phyloP scores from a whole-genome alignment of 2,888 invertebrate species.

The Agrochola circellaris region DNA sequence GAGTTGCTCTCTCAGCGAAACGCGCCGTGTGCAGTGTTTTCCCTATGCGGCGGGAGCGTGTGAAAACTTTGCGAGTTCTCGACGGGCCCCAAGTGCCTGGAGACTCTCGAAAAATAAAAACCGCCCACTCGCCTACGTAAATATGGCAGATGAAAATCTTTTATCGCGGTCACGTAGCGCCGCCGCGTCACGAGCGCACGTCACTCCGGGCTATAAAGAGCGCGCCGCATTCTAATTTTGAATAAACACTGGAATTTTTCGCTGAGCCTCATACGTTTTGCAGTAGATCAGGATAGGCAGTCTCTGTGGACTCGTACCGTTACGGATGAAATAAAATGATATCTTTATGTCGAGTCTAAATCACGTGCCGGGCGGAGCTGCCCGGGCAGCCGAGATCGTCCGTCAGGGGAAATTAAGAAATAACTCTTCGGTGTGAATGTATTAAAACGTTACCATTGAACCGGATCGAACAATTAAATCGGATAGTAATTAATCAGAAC shows the following conservation, averaged over 20 bases:
- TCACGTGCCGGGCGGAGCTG: conserved; percentile 78
- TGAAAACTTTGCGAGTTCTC: conserved; percentile 85
- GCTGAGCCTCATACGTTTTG: conserved; percentile 78
- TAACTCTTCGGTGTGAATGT: conserved; percentile 83
- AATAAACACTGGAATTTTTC: conserved; percentile 87
- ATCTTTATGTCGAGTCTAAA: conserved; percentile 84
- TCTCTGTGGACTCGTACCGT: conserved; percentile 78
- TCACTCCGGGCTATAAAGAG: conserved; percentile 89
- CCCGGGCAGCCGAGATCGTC: conserved; percentile 75
- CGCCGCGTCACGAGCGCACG: conserved; percentile 89
- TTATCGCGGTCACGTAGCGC: conserved; percentile 90
- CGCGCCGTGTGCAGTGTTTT: conserved; percentile 73
- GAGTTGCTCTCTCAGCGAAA: conserved; percentile 63
- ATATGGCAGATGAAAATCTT: conserved; percentile 91
- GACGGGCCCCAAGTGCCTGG: conserved; percentile 77
- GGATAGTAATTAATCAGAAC: conserved; percentile 87
- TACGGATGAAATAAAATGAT: conserved; percentile 79
- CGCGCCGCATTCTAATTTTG: conserved; percentile 89
- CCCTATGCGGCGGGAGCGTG: conserved; percentile 82
- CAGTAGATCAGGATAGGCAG: conserved; percentile 78
- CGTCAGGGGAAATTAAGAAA: conserved; percentile 82
- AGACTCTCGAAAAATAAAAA: conserved; percentile 89
- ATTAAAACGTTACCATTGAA: conserved; percentile 83
- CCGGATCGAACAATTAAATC: conserved; percentile 85
- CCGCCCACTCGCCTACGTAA: conserved; percentile 90